A percentile compares a stretch with the other conserved stretches of the same genome.
phyloP scores from a whole-genome alignment of 2,797 vertebrate species.

The Argentina silus region DNA sequence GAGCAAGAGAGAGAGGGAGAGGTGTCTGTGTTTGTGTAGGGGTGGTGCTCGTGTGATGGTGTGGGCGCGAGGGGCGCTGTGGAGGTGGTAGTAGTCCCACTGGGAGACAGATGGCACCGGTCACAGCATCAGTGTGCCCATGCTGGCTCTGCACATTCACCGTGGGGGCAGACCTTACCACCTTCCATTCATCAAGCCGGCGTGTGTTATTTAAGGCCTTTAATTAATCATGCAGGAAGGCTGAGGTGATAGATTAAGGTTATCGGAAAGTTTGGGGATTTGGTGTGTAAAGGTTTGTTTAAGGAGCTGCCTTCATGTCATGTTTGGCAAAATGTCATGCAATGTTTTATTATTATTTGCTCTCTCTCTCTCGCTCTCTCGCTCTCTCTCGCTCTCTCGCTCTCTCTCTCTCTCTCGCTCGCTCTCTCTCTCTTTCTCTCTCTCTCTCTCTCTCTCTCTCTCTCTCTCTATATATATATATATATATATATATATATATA shows the following conservation, averaged over 20 bases:
- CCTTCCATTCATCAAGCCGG: slow-evolving; percentile 73
- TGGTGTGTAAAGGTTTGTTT: slow-evolving; percentile 52
- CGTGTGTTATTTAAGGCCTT: slow-evolving; percentile 74
- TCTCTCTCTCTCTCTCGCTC: no score
- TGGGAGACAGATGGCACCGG: slow-evolving; percentile 81
- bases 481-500: no score
- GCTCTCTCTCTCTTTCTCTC: no score
- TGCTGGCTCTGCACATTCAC: slow-evolving; percentile 80
- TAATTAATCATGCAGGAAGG: slow-evolving; percentile 77
- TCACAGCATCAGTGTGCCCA: slow-evolving; percentile 63
- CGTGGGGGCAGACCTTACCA: slow-evolving; percentile 69
- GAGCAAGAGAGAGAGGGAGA: neutral
- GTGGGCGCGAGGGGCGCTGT: slow-evolving; percentile 56
- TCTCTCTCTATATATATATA: no score
- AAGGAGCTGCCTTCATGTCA: neutral
- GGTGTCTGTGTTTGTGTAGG: neutral
- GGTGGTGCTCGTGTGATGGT: neutral
- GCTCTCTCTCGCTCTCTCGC: no score
- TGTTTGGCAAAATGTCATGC: neutral
- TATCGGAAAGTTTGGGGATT: slow-evolving; percentile 72
- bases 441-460: no score
- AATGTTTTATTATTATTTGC: neutral
- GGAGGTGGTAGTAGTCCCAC: slow-evolving; percentile 62
- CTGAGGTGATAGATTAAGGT: slow-evolving; percentile 79
- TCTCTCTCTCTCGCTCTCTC: no score